Evolutionary conservation across 2,797 vertebrate genomes (phyloP), one percentile per base, ranked within the genome.

Genomic region (Diplodus sargus): DNA sequence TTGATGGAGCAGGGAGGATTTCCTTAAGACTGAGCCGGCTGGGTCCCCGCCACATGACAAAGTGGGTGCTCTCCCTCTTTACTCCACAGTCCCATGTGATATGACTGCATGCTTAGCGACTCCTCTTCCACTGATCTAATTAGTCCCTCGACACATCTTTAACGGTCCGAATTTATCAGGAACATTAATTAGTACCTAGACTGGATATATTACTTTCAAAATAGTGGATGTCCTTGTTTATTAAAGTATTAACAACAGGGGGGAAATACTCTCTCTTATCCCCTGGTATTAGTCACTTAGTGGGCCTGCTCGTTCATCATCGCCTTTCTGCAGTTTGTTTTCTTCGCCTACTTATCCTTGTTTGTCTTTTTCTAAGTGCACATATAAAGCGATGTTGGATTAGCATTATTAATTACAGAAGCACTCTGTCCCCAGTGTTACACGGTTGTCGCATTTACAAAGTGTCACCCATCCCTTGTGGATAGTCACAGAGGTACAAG

Each of bases 41-140:
- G 74, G 85, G 79, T 88, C 81, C 73, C 45, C 22, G 20, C 74
- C 79, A 74, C 85, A 90, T 93, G 93, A 94, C 89, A 59, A 79
- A 94, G 90, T 85, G 87, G 85, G 83, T 85, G 86, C 89, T 84
- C 89, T 85, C 70, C 78, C 62, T 70, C 79, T 90, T 90, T 89
- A 84, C 82, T 85, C 79, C 62, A 76, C 61, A 42, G 64, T 91
- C 91, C 91, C 88, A 69, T 83, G 84, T 82, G 86, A 93, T 89
- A 94, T 89, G 64, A 79, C 76, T 68, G 86, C 85, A 84, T 93
- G 87, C 90, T 87, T 87, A 92, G 92, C 70, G 82, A 78, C 88
- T 87, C 87, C 77, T 87, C 90, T 92, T 86, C 89, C 90, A 57
- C 76, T 91, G 85, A 85, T 94, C 92, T 97, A 96, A 96, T 97